A percentile compares a stretch with the other conserved stretches of the same genome.
phyloP scores from a whole-genome alignment of 2,113 vertebrate species.

The Gnathonemus longibarbis region DNA sequence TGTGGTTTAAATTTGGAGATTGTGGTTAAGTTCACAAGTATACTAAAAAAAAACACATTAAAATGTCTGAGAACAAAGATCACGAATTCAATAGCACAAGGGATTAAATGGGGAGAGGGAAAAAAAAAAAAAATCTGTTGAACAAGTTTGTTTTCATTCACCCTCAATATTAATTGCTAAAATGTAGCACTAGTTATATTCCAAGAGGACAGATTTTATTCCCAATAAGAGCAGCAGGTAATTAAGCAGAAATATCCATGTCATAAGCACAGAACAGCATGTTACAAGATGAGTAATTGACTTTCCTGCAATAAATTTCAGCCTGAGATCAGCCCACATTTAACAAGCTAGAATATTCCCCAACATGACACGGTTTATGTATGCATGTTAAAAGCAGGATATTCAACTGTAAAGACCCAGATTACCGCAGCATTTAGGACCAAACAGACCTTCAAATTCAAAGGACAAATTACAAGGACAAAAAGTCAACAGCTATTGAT shows the following conservation, averaged over 20 bases:
- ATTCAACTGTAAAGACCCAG: not conserved
- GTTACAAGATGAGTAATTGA: not conserved
- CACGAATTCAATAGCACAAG: not conserved
- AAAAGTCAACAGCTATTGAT: not conserved
- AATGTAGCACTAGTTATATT: not conserved
- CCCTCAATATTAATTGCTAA: not conserved
- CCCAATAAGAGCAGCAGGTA: not conserved
- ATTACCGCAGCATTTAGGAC: not conserved
- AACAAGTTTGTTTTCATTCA: not conserved
- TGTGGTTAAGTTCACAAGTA: not conserved
- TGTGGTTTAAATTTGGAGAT: not conserved
- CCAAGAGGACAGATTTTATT: not conserved
- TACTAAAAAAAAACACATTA: not conserved
- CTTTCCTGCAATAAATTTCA: not conserved
- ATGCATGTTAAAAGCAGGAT: not conserved
- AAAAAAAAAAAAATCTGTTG: not conserved
- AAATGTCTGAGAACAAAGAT: not conserved
- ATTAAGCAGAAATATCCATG: not conserved
- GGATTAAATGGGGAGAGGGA: not conserved
- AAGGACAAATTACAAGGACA: not conserved
- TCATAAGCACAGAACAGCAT: slow-evolving; percentile 1
- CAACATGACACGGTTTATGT: not conserved
- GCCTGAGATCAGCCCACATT: not conserved
- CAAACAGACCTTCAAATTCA: not conserved
- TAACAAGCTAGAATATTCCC: not conserved